phyloP scores from a whole-genome alignment of 2,888 invertebrate genomes.

The Gryllus longicercus region DNA sequence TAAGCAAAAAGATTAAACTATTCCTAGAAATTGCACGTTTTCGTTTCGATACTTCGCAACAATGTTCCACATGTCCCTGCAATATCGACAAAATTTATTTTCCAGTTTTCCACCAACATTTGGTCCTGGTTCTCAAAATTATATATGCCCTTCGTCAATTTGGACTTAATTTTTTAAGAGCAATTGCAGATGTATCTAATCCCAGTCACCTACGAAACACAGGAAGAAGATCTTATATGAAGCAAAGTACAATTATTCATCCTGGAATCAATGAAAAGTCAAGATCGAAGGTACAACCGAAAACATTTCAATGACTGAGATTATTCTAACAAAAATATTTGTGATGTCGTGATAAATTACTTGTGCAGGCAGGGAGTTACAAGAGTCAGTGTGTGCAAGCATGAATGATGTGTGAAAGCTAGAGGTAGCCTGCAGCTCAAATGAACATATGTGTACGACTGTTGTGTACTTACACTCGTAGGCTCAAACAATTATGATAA shows the following conservation, averaged over 20 bases:
- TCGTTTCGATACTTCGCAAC: not conserved
- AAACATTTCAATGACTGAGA: slow-evolving; percentile 11
- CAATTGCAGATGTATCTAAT: not conserved
- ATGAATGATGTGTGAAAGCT: slow-evolving; percentile 4
- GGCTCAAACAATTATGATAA: slow-evolving; percentile 11
- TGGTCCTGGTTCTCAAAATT: not conserved
- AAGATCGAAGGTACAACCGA: not conserved
- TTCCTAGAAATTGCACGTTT: not conserved
- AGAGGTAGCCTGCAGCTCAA: slow-evolving; percentile 17
- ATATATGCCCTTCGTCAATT: not conserved
- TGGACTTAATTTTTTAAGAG: not conserved
- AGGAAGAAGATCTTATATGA: not conserved
- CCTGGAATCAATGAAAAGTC: not conserved
- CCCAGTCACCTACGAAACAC: not conserved
- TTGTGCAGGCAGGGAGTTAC: slow-evolving; percentile 17
- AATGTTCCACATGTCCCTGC: too few species aligned
- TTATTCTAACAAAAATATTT: not conserved
- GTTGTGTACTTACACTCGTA: slow-evolving; percentile 17
- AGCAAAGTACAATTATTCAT: not conserved
- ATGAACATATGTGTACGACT: slow-evolving; percentile 17
- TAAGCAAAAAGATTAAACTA: not conserved
- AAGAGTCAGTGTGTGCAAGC: slow-evolving; percentile 17
- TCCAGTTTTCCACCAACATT: not conserved
- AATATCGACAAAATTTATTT: not conserved
- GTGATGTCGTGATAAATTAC: slow-evolving; percentile 17